A percentile compares a stretch with the other conserved stretches of the same genome.
phyloP scores from a whole-genome alignment of 1,140 invertebrate species.

The Pseudomyrmex flavicornis region DNA sequence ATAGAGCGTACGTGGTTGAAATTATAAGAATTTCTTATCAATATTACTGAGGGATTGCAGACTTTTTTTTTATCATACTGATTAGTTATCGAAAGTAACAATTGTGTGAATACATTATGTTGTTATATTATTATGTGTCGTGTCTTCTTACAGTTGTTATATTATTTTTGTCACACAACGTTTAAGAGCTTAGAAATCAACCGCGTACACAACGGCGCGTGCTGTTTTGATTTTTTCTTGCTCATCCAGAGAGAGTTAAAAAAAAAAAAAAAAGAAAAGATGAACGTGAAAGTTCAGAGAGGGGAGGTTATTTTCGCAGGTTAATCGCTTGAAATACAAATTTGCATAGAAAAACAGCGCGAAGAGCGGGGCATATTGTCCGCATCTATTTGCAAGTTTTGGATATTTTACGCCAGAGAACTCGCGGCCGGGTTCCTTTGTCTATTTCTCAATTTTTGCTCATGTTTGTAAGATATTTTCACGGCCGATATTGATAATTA shows the following conservation, averaged over 20 bases:
- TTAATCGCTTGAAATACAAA: constrained; percentile 74
- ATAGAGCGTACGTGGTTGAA: too few relatives aligned
- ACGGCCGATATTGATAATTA: neutral
- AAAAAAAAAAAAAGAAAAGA: constrained; percentile 3
- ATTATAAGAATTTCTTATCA: too few relatives aligned
- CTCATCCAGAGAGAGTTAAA: neutral
- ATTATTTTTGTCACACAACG: too few relatives aligned
- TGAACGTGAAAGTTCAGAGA: constrained; percentile 52
- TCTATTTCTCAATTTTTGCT: constrained; percentile 2
- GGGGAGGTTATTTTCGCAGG: constrained; percentile 59
- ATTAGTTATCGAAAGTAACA: too few relatives aligned
- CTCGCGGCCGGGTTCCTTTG: constrained; percentile 20
- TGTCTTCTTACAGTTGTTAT: too few relatives aligned
- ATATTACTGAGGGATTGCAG: too few relatives aligned
- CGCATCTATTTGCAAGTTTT: constrained; percentile 40
- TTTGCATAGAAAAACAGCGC: constrained; percentile 73
- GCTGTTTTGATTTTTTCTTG: constrained; percentile 29
- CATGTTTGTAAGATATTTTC: constrained; percentile 29
- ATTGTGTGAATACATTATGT: too few relatives aligned
- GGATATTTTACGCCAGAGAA: constrained; percentile 36
- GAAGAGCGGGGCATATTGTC: constrained; percentile 12
- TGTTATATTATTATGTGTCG: too few relatives aligned
- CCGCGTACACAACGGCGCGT: neutral
- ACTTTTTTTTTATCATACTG: too few relatives aligned
- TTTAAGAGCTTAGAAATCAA: too few relatives aligned